These are phyloP conservation scores for Dermolepida albohirtum DNA, from an alignment of 2,888 invertebrate genomes.

Conservation along the genomic window DNA sequence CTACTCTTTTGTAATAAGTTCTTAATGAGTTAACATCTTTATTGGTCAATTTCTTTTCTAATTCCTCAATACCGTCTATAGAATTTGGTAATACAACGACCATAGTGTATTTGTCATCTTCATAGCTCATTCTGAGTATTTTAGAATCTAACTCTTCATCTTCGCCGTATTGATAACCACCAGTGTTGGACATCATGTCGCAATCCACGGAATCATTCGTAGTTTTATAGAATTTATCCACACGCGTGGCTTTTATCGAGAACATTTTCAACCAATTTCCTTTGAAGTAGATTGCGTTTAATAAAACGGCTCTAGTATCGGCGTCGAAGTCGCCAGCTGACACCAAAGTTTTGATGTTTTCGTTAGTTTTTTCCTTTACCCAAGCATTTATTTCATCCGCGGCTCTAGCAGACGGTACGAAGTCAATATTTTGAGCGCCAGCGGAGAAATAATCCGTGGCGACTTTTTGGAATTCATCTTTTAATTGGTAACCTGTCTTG, in stretches of 20 bases:
- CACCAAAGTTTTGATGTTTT: constrained; percentile 84
- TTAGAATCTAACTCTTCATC: constrained; percentile 69
- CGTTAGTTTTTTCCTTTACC: constrained; percentile 82
- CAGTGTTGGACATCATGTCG: constrained; percentile 77
- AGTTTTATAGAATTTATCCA: constrained; percentile 63
- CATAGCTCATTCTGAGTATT: constrained; percentile 79
- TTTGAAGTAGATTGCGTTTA: constrained; percentile 91
- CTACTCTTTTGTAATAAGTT: constrained; percentile 62
- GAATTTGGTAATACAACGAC: constrained; percentile 79
- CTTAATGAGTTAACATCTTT: constrained; percentile 59
- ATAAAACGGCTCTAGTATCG: constrained; percentile 76
- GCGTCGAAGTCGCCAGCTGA: constrained; percentile 68
- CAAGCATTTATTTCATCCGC: constrained; percentile 80
- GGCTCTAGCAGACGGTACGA: constrained; percentile 66
- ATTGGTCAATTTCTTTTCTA: constrained; percentile 61
- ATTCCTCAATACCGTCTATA: constrained; percentile 71
- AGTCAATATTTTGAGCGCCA: constrained; percentile 73
- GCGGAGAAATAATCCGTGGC: constrained; percentile 74
- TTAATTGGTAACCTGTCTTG: constrained; percentile 67
- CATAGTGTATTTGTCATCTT: constrained; percentile 78
- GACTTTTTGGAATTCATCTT: constrained; percentile 68
- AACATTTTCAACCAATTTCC: constrained; percentile 80
- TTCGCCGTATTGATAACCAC: constrained; percentile 67
- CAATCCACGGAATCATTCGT: constrained; percentile 73
- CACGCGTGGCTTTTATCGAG: constrained; percentile 56